Evolutionary conservation across 2,888 invertebrate genomes (phyloP).

Genomic region (Electrophaes corylata): DNA sequence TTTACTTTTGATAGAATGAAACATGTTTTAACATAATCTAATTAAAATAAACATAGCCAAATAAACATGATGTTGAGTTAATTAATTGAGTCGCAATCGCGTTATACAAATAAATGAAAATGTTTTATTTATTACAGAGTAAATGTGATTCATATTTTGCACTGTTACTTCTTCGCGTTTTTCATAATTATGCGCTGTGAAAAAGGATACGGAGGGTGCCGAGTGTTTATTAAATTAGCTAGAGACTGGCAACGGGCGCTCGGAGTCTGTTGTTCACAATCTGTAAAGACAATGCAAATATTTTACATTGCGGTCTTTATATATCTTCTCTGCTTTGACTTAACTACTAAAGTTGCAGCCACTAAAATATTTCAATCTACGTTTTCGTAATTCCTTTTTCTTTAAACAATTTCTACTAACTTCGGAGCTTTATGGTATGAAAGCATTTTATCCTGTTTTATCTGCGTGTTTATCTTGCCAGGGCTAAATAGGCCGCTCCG

Average conservation of each 20-base stretch:
- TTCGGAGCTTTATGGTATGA: background rate
- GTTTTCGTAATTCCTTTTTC: background rate
- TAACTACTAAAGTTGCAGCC: background rate
- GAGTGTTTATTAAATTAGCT: slow-evolving; percentile 68
- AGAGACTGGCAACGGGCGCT: slow-evolving; percentile 59
- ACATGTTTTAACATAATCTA: slow-evolving; percentile 21
- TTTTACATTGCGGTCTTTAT: background rate
- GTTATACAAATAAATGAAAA: slow-evolving; percentile 29
- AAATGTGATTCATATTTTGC: slow-evolving; percentile 37
- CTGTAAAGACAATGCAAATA: slow-evolving; percentile 32
- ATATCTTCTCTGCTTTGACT: background rate
- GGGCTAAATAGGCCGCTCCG: background rate
- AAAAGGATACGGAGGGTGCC: slow-evolving; percentile 43
- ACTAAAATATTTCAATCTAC: slow-evolving; percentile 1
- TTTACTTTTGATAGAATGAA: slow-evolving; percentile 21
- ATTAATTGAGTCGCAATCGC: slow-evolving; percentile 34
- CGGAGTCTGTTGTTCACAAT: slow-evolving; percentile 52
- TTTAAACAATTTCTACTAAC: background rate
- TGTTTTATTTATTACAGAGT: slow-evolving; percentile 34
- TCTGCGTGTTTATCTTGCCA: background rate
- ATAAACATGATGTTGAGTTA: slow-evolving; percentile 21
- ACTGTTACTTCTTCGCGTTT: slow-evolving; percentile 35
- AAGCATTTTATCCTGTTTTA: background rate
- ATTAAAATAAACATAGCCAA: slow-evolving; percentile 23
- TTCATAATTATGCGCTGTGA: slow-evolving; percentile 40